Evolutionary conservation across 2,113 vertebrate genomes (phyloP), one percentile per base, ranked within the genome.

Genomic region (Nothocercus nigrocapillus): DNA sequence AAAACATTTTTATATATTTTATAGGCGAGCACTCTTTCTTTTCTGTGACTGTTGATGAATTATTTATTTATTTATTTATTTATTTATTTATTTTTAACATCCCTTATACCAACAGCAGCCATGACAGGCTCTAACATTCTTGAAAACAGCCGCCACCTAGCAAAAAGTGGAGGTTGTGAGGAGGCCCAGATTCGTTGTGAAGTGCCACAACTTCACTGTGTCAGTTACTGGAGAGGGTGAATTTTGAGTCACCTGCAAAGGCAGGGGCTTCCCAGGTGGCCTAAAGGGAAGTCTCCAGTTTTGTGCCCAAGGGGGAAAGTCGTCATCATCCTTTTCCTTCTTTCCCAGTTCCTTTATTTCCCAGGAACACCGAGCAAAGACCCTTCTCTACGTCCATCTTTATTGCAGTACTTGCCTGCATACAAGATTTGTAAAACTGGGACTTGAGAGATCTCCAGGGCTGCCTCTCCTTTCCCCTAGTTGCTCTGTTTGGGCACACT

Each of bases 1-100:
- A 63, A 96, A 93, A 85, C 34, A 53, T 58, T 84, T 90, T 83
- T 36, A 64, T 94, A 93, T 95, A 90, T 95, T 95, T 95, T 68
- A 95, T 88, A 83, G 51, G 38, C 78, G 45, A 90, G 42, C 38
- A 68, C 28, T 84, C 34, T 68, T 93, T 76, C 24, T 95, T 93
- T 77, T 73, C 68, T 78, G 51, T 86, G 73, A 64, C 61, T 90
- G 56, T 77, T 84, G 53, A 75, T 94, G 56, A 95, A 95, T 94
- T 90, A 93, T 95, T 88, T 18, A n/a, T n/a, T n/a, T n/a, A n/a
- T n/a, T n/a, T n/a, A n/a, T n/a, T n/a, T n/a, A n/a, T n/a, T n/a
- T n/a, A n/a, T n/a, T n/a, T n/a, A n/a, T 87, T 91, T 85, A 69
- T 61, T 68, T 94, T 94, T 94, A 66, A 63, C 59, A 63, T 80